Base-by-base conservation (phyloP, 2,888 invertebrate species). In the Rhingia campestris region DNA sequence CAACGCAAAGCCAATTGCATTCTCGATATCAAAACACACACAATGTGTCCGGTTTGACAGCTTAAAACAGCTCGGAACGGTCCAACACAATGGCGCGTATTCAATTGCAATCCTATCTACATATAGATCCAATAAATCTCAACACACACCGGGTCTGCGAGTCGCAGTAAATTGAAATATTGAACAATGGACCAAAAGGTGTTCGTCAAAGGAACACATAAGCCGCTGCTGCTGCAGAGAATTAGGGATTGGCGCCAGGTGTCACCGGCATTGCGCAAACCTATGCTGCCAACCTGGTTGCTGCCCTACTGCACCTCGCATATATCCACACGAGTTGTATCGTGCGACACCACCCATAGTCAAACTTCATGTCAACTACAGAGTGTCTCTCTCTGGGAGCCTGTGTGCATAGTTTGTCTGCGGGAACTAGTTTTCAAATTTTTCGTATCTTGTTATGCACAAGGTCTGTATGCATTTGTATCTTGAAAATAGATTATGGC, bases 181-280 rank as follows among this genome's bases (percentile, higher is more conserved):
- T 33, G 59, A 75, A 81, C 76, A 76, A 81, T 81, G 66, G 72
- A 76, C 64, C 70, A 33, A 58, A 4, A 64, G 64, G 59, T 59
- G 70, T 75, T 63, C 56, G 49, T 43, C 69, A 61, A 49, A 49
- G 66, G 79, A 73, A 61, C 54, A 32, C 61, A 35, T 33, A 56
- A 41, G 10, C 33, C 59, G 51, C n/a, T 30, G 32, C 37, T 12
- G 49, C 22, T 22, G 22, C 22, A 22, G 39, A 45, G 67, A 82
- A 77, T 77, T 77, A 64, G 77, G 82, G 82, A 69, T 82, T 73
- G 82, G 77, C 82, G 82, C 77, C 82, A 82, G 82, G 82, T 82
- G 82, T 77, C 77, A 82, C 67, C 67, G 54, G 73, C 72, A 82
- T 82, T 82, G 77, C 77, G 73, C 82, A 82, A 82, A 73, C 10